Percentiles rank a stretch among this genome's conserved stretches.
phyloP scores from a whole-genome alignment of 2,888 invertebrate species.

The Spisula solida region DNA sequence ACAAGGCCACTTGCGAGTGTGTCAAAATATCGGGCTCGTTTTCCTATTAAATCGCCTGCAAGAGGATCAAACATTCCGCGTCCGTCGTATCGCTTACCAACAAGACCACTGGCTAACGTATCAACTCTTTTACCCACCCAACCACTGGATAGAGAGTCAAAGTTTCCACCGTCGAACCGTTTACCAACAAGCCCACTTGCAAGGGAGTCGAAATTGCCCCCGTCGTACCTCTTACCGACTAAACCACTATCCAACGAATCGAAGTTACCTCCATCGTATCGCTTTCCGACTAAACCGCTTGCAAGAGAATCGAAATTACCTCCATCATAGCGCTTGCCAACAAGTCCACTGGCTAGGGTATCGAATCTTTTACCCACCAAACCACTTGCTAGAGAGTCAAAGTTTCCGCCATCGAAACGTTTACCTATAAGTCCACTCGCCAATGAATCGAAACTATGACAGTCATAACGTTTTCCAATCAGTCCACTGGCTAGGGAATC shows the following conservation, averaged over 20 bases:
- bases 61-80: slow-evolving; percentile 31
- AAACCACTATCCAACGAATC: slow-evolving; percentile 38
- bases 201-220: slow-evolving; percentile 25
- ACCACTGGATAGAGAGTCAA: slow-evolving; percentile 38
- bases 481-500: slow-evolving; percentile 16
- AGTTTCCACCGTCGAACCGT: slow-evolving; percentile 24
- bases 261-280: slow-evolving; percentile 27
- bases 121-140: slow-evolving; percentile 35
- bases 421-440: slow-evolving; percentile 35
- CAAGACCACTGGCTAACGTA: slow-evolving; percentile 32
- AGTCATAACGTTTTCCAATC: slow-evolving; percentile 14
- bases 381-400: slow-evolving; percentile 26
- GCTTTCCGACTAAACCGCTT: slow-evolving; percentile 20
- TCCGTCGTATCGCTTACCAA: slow-evolving; percentile 27
- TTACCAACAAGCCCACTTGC: slow-evolving; percentile 41
- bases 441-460: slow-evolving; percentile 22
- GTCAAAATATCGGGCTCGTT: slow-evolving; percentile 22
- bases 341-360: slow-evolving; percentile 32
- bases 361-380: slow-evolving; percentile 24
- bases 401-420: slow-evolving; percentile 22
- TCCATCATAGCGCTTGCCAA: not conserved
- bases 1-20: slow-evolving; percentile 28
- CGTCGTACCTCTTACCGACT: slow-evolving; percentile 17
- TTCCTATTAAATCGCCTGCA: slow-evolving; percentile 31
- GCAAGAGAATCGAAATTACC: slow-evolving; percentile 15